Base-by-base conservation (phyloP, 2,888 invertebrate species). In the Hyposoter didymator region DNA sequence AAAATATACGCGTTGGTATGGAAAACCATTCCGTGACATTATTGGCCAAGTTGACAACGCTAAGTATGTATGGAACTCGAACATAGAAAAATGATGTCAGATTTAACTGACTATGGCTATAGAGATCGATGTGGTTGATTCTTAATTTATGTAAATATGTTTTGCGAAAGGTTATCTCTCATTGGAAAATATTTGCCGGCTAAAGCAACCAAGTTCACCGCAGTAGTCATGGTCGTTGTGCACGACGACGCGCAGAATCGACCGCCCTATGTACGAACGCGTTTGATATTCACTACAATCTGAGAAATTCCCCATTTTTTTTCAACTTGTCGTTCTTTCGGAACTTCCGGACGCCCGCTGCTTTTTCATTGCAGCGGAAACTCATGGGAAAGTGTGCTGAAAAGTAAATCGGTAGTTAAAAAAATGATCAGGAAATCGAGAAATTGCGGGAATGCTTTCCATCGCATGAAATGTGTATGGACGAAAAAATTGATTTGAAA, bases 181-280 rank as follows among this genome's bases (percentile, higher is more conserved):
- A 81, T 55, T 73, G 35, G 75, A 55, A 49, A 72, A 82, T 69
- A 70, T 78, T 28, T 47, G 52, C 64, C 67, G 66, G 59, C 32
- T 62, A 62, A 72, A 66, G 72, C 76, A 62, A 73, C 72, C 85
- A 82, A 85, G 82, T 82, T 79, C 85, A 82, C 74, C 82, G 79
- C 82, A 80, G 85, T 85, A 85, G 85, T 85, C 79, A 82, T 76
- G 82, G 82, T 85, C 85, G 85, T 79, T 82, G 82, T 85, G 82
- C 82, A 79, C 72, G 73, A 72, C 82, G 82, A 85, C 85, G 85
- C 85, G 85, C 85, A 83, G 82, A 83, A 83, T 85, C 79, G 49
- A 64, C 72, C 45, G 55, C 74, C 64, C 55, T 49, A 43, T 52
- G n/a, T 28, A 22, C 35, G 22, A 52, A n/a, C 55, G 55, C 19